A percentile compares a stretch with the other conserved stretches of the same genome.
phyloP scores from a whole-genome alignment of 1,140 invertebrate species.

The fruit fly (Drosophila melanogaster) region DNA sequence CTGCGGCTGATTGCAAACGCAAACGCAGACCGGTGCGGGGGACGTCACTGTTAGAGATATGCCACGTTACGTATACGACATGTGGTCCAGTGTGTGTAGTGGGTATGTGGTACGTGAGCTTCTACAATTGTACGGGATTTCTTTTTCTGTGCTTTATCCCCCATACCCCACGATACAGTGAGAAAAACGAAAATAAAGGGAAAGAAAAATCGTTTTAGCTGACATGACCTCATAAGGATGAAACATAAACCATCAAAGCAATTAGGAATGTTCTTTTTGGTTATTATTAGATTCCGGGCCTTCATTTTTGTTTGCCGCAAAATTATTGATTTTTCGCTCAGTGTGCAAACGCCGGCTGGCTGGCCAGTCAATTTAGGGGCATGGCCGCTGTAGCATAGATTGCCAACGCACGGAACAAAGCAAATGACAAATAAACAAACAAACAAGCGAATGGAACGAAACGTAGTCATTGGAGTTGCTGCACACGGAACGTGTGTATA shows the following conservation, averaged over 20 bases:
- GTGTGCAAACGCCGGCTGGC: slow-evolving; percentile 38
- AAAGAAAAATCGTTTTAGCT: background rate
- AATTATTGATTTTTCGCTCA: background rate
- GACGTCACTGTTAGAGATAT: slow-evolving; percentile 58
- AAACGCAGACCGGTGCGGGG: slow-evolving; percentile 31
- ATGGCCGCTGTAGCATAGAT: slow-evolving; percentile 65
- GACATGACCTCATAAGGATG: background rate
- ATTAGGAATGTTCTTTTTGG: background rate
- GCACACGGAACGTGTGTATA: slow-evolving; percentile 75
- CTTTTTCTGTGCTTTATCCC: slow-evolving; percentile 20
- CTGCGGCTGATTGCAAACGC: slow-evolving; percentile 75
- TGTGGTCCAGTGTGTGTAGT: slow-evolving; percentile 46
- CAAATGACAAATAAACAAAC: slow-evolving; percentile 82
- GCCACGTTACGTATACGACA: slow-evolving; percentile 77
- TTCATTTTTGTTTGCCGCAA: too few relatives aligned
- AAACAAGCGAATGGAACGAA: slow-evolving; percentile 57
- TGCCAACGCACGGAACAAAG: slow-evolving; percentile 79
- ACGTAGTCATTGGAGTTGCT: slow-evolving; percentile 50
- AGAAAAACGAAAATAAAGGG: background rate
- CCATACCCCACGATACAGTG: background rate
- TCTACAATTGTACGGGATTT: slow-evolving; percentile 76
- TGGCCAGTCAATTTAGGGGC: slow-evolving; percentile 76
- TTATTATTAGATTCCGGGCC: too few relatives aligned
- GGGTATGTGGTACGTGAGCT: slow-evolving; percentile 73
- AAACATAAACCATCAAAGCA: background rate